Base-by-base conservation (phyloP, 2,888 invertebrate species). In the Yponomeuta sedellus region DNA sequence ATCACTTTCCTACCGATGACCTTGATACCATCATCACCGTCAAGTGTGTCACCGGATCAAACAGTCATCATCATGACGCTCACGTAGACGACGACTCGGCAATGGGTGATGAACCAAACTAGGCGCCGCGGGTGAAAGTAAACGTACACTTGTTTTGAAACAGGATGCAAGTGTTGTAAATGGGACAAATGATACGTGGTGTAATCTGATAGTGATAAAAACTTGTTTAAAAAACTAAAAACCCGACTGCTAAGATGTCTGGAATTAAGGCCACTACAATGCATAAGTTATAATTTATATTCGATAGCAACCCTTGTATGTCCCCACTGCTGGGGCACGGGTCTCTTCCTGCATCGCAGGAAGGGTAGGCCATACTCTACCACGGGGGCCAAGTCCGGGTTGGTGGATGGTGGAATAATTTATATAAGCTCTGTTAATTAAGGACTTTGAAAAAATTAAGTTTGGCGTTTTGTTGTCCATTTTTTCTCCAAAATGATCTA, bases 71-170 rank as follows among this genome's bases (percentile, higher is more conserved):
- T 12, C 25, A 62, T 16, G 62, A 19, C 2, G 19, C 19, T 11
- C 62, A 62, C 62, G 62, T 62, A 62, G 34, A 34, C 34, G 39
- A 62, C 62, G 62, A 34, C 19, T 19, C 39, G 19, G 62, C 62
- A 62, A 62, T 62, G 62, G 62, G 62, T 62, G 62, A 62, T 62
- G 62, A 39, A 34, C 39, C 62, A 62, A 62, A 62, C 34, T 62
- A 62, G 62, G 62, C 39, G 34, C 62, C 28, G 25, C 22, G 59
- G 62, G 62, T 62, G 62, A 62, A 62, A 62, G 62, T 62, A 62
- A 62, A 62, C 25, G 34, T 19, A 16, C 44, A 52, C 28, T 62
- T 59, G 4, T 59, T 20, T 59, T 12, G 20, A 22, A 59, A 22
- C 59, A 59, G 59, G 59, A 59, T 59, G 12, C 25, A 12, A 34